Percentiles rank a stretch among this genome's conserved stretches.
phyloP scores from a whole-genome alignment of 2,888 invertebrate genomes.

The Drosophila borealis region DNA sequence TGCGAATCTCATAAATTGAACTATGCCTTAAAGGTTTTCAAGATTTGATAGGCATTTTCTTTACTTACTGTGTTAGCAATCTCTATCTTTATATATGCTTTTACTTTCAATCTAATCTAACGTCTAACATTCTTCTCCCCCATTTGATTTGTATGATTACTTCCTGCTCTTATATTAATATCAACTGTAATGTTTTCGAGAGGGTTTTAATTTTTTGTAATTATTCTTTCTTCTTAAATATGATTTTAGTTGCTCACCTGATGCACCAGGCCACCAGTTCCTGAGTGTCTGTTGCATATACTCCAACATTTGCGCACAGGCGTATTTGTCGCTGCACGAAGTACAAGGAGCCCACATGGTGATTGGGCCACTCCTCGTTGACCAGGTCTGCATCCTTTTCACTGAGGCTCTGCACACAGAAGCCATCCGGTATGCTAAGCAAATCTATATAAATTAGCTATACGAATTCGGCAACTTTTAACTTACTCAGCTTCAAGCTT shows the following conservation, averaged over 20 bases:
- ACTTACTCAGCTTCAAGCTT: conserved; percentile 71
- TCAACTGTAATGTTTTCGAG: too few relatives aligned
- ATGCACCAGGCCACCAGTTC: conserved; percentile 84
- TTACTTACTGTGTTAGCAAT: too few relatives aligned
- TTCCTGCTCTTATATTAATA: too few relatives aligned
- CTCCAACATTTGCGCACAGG: conserved; percentile 77
- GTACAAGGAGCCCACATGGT: conserved; percentile 77
- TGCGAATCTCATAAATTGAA: too few relatives aligned
- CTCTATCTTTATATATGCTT: too few relatives aligned
- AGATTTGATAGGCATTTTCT: too few relatives aligned
- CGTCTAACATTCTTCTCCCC: too few relatives aligned
- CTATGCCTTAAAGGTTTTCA: too few relatives aligned
- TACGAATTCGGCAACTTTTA: accelerated
- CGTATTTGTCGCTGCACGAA: conserved; percentile 77
- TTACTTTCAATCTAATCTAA: too few relatives aligned
- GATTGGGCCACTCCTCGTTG: conserved; percentile 81
- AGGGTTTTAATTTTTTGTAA: too few relatives aligned
- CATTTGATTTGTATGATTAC: too few relatives aligned
- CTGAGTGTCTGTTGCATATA: conserved; percentile 63
- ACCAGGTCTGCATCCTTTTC: conserved; percentile 71
- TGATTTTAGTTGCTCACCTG: conserved; percentile 58
- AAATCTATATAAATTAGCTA: neutral
- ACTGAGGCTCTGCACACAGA: conserved; percentile 43
- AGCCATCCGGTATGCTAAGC: conserved; percentile 71
- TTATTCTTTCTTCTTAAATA: too few relatives aligned